These are phyloP conservation scores for Gymnosoma rotundatum DNA, from an alignment of 2,888 invertebrate species.

Conservation along the genomic window DNA sequence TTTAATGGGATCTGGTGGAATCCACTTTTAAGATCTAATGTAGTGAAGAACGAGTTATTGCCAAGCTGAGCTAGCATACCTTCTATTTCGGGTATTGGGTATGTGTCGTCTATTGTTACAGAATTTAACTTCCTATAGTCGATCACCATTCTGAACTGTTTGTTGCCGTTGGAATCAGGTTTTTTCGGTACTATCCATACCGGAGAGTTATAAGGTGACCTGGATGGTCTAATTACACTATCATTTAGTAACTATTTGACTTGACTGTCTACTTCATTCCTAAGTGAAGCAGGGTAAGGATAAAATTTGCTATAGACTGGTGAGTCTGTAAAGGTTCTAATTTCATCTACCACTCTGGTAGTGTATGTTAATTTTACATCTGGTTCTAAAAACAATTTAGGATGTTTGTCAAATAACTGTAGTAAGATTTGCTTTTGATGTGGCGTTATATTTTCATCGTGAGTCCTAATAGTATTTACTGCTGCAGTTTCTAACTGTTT, in stretches of 20 bases:
- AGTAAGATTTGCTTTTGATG: too few relatives aligned
- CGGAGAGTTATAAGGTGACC: constrained; percentile 25
- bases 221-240: constrained; percentile 22
- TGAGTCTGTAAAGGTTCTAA: constrained; percentile 1
- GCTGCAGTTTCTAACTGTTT: background rate
- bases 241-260: background rate
- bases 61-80: too few relatives aligned
- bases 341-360: constrained; percentile 37
- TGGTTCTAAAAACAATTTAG: constrained; percentile 27
- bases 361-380: constrained; percentile 45
- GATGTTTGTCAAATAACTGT: background rate
- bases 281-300: constrained; percentile 7
- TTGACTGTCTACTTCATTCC: constrained; percentile 17
- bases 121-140: constrained; percentile 29
- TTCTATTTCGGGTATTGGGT: constrained; percentile 9
- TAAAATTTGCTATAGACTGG: constrained; percentile 18
- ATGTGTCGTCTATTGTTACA: constrained; percentile 15
- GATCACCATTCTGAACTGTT: constrained; percentile 16
- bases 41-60: too few relatives aligned
- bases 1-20: too few relatives aligned
- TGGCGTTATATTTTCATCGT: too few relatives aligned
- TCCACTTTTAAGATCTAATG: too few relatives aligned
- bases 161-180: background rate
- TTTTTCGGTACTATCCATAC: constrained; percentile 26
- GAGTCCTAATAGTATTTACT: background rate